Evolutionary conservation across 2,888 invertebrate genomes (phyloP).

Genomic region (Noctua pronuba): DNA sequence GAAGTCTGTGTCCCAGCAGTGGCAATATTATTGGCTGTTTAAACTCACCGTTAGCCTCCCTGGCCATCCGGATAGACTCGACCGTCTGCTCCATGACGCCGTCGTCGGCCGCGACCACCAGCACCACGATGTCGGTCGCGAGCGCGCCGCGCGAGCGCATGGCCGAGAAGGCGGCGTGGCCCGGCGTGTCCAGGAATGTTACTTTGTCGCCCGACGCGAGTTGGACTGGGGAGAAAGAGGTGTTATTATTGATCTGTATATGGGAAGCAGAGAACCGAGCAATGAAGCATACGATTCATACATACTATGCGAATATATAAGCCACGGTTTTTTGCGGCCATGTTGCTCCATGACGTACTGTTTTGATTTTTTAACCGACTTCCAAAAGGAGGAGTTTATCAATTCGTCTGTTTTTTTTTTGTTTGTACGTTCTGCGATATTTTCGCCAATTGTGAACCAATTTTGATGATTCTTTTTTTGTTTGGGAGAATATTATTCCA

Average conservation of each 20-base stretch:
- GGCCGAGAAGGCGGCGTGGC: constrained; percentile 98
- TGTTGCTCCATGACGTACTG: not conserved
- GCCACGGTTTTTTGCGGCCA: not conserved
- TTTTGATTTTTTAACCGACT: not conserved
- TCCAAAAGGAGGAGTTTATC: too few relatives aligned
- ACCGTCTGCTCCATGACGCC: constrained; percentile 99
- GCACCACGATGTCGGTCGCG: constrained; percentile 97
- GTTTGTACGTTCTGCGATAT: too few relatives aligned
- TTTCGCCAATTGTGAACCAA: too few relatives aligned
- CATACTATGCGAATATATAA: not conserved
- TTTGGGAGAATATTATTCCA: too few relatives aligned
- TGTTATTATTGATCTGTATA: not conserved
- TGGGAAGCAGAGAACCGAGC: not conserved
- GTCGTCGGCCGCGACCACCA: constrained; percentile 99
- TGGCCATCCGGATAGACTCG: constrained; percentile 97
- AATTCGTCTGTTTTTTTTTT: too few relatives aligned
- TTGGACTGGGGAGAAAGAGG: constrained; percentile 58
- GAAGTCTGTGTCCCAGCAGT: not conserved
- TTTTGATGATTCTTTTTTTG: too few relatives aligned
- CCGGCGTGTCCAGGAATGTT: constrained; percentile 99
- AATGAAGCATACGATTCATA: not conserved
- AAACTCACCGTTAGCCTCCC: constrained; percentile 90
- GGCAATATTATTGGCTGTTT: not conserved
- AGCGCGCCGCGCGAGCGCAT: constrained; percentile 98
- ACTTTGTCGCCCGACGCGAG: constrained; percentile 93